Evolutionary conservation across 2,113 vertebrate genomes (phyloP), one percentile per base, ranked within the genome.

Genomic region (Chloropsis hardwickii): DNA sequence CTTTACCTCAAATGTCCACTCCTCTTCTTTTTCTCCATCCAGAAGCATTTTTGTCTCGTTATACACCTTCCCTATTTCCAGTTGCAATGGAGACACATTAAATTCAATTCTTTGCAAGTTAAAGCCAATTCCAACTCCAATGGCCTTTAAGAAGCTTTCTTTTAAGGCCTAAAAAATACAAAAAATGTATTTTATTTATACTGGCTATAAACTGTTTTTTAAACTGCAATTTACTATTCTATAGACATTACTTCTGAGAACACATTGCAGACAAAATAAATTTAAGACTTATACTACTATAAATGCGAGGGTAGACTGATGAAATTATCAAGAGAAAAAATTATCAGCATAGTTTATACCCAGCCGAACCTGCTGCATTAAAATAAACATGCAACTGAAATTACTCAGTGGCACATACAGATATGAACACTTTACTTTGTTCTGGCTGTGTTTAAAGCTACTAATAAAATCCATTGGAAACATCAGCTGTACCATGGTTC

Each of bases 61-160:
- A 95, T 98, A 98, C 14, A 98, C 98, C 40, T 89, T 96, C 15
- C 97, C 98, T 90, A 97, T 96, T 80, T 98, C 97, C 95, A 99
- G 97, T 16, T 97, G 95, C 88, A 98, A 96, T 9, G 99, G 97
- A 2, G 98, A 97, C 37, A 99, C 97, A 95, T 98, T 98, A 97
- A 99, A 99, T 97, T 99, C 99, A 95, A 98, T 98, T 90, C 99
- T 98, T 83, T 99, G 99, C 81, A 99, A 98, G 88, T 99, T 98
- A 96, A 99, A 99, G 86, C 98, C 98, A 83, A 99, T 97, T 83
- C 99, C 99, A 22, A 99, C 98, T 85, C 99, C 99, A 64, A 99
- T 95, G 58, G 99, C 99, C 96, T 99, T 99, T 96, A 99, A 99
- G 96, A 99, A 99, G 97, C 99, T 99, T 98, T 99, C 99, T 88